Evolutionary conservation across 2,797 vertebrate genomes (phyloP).

Genomic region (Anniella stebbinsi): DNA sequence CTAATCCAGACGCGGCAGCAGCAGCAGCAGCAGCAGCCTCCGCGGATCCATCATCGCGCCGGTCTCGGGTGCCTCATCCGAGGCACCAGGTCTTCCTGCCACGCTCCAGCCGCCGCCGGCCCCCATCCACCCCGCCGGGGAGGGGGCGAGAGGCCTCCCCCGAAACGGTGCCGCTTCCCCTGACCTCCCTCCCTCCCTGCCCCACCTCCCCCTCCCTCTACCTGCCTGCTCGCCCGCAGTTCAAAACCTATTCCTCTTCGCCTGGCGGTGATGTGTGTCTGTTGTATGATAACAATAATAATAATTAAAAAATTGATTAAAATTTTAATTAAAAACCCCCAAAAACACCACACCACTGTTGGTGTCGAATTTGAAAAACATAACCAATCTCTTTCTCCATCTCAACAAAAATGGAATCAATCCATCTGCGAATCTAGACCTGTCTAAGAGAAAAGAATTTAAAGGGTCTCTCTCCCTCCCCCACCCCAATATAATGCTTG

Average conservation of each 20-base stretch:
- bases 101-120: neutral
- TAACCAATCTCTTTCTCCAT: neutral
- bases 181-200: neutral
- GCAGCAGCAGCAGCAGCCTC: neutral
- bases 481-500: neutral
- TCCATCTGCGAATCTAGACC: neutral
- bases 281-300: too few relatives aligned
- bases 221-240: neutral
- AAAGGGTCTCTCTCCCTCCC: neutral
- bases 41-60: neutral
- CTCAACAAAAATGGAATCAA: neutral
- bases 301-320: too few relatives aligned
- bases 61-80: neutral
- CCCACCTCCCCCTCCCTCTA: neutral
- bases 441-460: neutral
- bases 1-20: neutral
- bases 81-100: neutral
- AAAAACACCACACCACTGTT: too few relatives aligned
- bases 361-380: too few relatives aligned
- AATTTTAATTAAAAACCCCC: too few relatives aligned
- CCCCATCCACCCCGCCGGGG: neutral
- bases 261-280: neutral
- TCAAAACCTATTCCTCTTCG: neutral
- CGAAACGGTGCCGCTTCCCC: neutral
- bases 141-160: neutral